phyloP scores from a whole-genome alignment of 1,140 invertebrate genomes.

The Drosophila arawakana region DNA sequence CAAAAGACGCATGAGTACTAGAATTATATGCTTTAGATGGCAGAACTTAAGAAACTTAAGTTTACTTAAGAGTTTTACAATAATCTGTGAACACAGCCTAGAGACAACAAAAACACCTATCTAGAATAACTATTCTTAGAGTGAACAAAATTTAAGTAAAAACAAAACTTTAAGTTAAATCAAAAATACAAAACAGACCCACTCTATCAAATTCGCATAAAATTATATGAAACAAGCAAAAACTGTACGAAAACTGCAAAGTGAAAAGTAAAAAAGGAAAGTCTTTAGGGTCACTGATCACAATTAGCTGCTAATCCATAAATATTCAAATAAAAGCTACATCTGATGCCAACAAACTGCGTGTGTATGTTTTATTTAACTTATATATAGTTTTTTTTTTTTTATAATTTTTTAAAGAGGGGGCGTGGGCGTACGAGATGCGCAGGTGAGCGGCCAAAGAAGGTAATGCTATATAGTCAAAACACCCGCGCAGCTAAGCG shows the following conservation, averaged over 20 bases:
- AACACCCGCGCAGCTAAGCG: conserved; percentile 68
- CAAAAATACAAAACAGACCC: not conserved
- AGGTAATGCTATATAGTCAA: conserved; percentile 73
- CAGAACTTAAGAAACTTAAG: too few relatives aligned
- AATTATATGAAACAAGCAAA: not conserved
- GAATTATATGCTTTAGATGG: too few relatives aligned
- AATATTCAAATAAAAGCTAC: conserved; percentile 13
- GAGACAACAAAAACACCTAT: too few relatives aligned
- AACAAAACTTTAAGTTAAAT: too few relatives aligned
- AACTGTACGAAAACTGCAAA: not conserved
- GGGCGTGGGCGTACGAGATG: conserved; percentile 62
- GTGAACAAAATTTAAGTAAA: too few relatives aligned
- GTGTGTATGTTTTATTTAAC: conserved; percentile 4
- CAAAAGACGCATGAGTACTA: not conserved
- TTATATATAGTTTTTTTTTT: conserved; percentile 6
- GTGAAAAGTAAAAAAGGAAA: conserved; percentile 1
- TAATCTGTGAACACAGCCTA: too few relatives aligned
- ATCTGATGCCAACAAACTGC: conserved; percentile 52
- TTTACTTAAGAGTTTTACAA: too few relatives aligned
- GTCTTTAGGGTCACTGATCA: conserved; percentile 14
- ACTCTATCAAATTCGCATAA: not conserved
- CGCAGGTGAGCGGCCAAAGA: conserved; percentile 78
- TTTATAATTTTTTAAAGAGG: not conserved
- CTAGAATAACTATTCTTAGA: too few relatives aligned
- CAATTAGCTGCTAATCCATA: conserved; percentile 10